Conservation (phyloP, 2,113 vertebrate genomes). For the Ctenodactylus gundi region DNA sequence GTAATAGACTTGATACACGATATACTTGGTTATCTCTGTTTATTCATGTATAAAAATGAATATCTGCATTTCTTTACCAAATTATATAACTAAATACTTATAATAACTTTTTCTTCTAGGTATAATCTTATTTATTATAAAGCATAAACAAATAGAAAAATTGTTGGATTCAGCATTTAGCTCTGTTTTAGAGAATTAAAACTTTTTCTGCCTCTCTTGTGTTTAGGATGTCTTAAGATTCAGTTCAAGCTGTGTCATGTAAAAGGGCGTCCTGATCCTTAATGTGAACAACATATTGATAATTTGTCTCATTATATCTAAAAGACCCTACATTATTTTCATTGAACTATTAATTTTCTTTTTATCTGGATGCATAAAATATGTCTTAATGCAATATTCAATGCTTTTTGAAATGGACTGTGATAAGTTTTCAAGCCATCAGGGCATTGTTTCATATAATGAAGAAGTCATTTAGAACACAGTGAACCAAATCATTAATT, state of each 20-base stretch:
- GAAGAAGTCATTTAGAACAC: conserved; percentile 47
- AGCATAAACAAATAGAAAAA: neutral
- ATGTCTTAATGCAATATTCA: neutral
- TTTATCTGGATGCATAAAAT: neutral
- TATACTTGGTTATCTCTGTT: neutral
- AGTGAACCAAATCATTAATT: conserved; percentile 35
- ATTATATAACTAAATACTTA: neutral
- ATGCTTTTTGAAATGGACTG: neutral
- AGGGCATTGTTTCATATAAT: conserved; percentile 1
- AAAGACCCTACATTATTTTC: neutral
- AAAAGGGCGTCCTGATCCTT: neutral
- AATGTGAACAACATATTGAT: neutral
- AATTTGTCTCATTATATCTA: neutral
- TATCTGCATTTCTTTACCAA: neutral
- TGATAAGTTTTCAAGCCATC: neutral
- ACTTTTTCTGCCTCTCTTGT: neutral
- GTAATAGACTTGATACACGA: neutral
- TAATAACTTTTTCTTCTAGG: neutral
- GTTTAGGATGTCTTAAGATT: neutral
- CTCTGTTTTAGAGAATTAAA: neutral
- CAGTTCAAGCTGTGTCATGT: neutral
- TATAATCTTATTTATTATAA: neutral
- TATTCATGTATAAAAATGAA: neutral
- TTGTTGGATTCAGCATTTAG: neutral
- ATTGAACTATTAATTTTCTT: neutral